phyloP scores from a whole-genome alignment of 2,113 vertebrate genomes.

The Myiozetetes cayanensis region DNA sequence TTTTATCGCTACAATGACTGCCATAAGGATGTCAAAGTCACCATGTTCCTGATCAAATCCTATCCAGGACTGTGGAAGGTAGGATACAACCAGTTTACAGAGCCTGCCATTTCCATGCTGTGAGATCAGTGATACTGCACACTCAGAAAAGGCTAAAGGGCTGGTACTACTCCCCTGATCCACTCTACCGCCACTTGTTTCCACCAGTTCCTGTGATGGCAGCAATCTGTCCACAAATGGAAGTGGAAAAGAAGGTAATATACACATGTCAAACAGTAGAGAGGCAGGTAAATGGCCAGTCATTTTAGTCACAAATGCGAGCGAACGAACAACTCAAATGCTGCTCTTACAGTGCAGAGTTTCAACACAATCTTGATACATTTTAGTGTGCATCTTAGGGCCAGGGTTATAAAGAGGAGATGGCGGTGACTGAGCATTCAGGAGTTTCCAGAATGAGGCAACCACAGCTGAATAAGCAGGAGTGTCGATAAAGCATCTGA shows the following conservation, averaged over 20 bases:
- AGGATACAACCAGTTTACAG: neutral
- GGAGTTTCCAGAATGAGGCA: neutral
- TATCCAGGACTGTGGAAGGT: neutral
- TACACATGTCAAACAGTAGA: neutral
- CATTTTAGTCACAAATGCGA: accelerated
- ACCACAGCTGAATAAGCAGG: neutral
- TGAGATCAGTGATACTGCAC: neutral
- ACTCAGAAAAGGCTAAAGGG: neutral
- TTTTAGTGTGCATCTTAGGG: neutral
- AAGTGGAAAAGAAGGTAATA: neutral
- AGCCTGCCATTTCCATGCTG: neutral
- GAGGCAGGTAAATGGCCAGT: neutral
- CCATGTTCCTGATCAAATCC: neutral
- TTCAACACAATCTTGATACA: neutral
- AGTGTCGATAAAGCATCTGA: neutral
- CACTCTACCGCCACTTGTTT: neutral
- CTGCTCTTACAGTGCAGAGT: neutral
- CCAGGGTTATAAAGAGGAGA: neutral
- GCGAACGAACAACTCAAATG: neutral
- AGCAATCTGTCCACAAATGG: neutral
- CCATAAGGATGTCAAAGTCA: neutral
- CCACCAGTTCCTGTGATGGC: neutral
- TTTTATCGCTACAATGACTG: neutral
- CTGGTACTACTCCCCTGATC: neutral
- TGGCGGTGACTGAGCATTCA: neutral